These are phyloP conservation scores for Acutogordius australiensis DNA, from an alignment of 2,888 invertebrate genomes.

Conservation along the genomic window DNA sequence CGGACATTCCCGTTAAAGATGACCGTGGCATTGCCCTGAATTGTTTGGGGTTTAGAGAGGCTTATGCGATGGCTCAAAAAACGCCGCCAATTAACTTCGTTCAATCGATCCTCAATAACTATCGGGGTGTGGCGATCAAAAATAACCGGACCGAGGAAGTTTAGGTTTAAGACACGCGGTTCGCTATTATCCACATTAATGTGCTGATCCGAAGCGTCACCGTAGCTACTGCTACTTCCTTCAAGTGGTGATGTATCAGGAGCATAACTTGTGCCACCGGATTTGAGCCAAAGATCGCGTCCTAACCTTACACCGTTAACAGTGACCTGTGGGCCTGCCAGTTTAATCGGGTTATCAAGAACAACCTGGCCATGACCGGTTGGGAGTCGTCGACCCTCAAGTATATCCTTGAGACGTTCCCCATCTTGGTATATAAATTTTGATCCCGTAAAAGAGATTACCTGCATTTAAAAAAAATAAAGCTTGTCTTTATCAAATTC, in stretches of 20 bases:
- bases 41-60: not conserved
- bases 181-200: not conserved
- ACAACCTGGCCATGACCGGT: not conserved
- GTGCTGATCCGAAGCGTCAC: not conserved
- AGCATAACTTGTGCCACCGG: too few species aligned
- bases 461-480: too few species aligned
- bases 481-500: too few species aligned
- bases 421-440: not conserved
- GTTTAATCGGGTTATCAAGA: not conserved
- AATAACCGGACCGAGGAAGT: not conserved
- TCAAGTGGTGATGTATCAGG: too few species aligned
- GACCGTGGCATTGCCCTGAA: not conserved
- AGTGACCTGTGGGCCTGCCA: not conserved
- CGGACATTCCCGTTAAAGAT: not conserved
- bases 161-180: not conserved
- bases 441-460: not conserved
- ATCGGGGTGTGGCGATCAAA: not conserved
- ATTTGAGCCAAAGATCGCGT: not conserved
- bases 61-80: not conserved
- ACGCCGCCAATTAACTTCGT: not conserved
- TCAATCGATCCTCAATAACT: not conserved
- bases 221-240: too few species aligned
- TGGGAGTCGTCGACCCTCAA: not conserved
- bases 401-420: not conserved
- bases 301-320: not conserved